Percentiles rank a stretch among this genome's conserved stretches.
These are phyloP conservation scores for Rhombomys opimus DNA, from an alignment of 2,113 vertebrate species.

Conservation along the genomic window DNA sequence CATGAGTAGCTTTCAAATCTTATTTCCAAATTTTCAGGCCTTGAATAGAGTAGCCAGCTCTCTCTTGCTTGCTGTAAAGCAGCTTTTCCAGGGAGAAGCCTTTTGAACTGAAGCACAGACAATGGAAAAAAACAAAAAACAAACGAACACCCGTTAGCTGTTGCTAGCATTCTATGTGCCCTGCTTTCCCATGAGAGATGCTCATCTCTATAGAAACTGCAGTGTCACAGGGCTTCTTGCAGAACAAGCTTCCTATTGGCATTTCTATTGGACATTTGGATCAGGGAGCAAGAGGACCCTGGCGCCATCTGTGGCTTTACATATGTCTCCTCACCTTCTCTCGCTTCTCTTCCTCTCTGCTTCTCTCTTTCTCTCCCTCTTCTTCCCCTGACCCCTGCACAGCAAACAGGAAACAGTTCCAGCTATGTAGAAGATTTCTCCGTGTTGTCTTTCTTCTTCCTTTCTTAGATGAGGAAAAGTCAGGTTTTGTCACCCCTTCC, in stretches of 20 bases:
- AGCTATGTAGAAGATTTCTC: background rate
- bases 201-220: constrained; percentile 86
- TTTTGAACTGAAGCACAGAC: constrained; percentile 79
- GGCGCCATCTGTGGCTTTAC: background rate
- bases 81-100: constrained; percentile 65
- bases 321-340: background rate
- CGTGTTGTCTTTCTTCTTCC: background rate
- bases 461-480: background rate
- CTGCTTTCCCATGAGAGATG: constrained; percentile 74
- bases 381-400: background rate
- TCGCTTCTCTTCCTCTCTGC: no score
- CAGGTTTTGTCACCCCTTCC: background rate
- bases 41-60: background rate
- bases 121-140: constrained; percentile 64
- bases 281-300: background rate
- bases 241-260: constrained; percentile 1
- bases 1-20: background rate
- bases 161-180: constrained; percentile 76
- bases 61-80: constrained; percentile 66
- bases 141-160: background rate
- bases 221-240: constrained; percentile 67
- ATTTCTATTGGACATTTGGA: background rate
- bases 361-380: background rate
- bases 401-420: constrained; percentile 22
- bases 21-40: constrained; percentile 32